Evolutionary conservation across 2,113 vertebrate genomes (phyloP), one percentile per base, ranked within the genome.

Genomic region (Toxostoma redivivum): DNA sequence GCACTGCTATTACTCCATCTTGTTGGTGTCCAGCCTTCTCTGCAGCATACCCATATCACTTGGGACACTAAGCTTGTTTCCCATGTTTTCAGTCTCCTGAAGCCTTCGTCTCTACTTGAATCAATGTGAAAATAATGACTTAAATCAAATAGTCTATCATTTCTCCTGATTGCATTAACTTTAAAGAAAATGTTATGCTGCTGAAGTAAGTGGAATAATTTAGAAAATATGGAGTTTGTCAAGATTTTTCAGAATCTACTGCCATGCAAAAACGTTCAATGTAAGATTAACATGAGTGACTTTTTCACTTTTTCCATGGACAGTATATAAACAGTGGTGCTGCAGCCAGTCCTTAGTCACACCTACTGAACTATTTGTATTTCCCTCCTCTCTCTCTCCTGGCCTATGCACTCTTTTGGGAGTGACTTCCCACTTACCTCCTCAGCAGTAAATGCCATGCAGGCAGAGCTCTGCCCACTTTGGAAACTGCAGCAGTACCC

Each of bases 331-430:
- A 57, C 5, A 28, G 15, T 27, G 48, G 80, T 72, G 50, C 31
- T 82, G 61, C 62, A 62, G 50, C 6, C 0, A 1, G 24, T 57
- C n/a, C 24, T 61, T 48, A 22, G 19, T 62, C 15, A 40, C 20
- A 70, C 17, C 19, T 70, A 7, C 6, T 1, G 0, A 81, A 50
- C 11, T 40, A 10, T 21, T 54, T 47, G 19, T 38, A n/a, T 37
- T 44, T 80, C 27, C 3, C 15, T 60, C 27, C 40, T 81, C 60
- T 45, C 56, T 90, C 70, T 42, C 16, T 48, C 21, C 57, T 35
- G 33, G 50, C 37, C 35, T 20, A 11, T 0, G 0, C 20, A 13
- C 12, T 30, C 31, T 20, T 64, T 28, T 0, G 44, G 45, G 44
- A 38, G 27, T 10, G 27, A 47, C 16, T 70, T 67, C 35, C n/a